phyloP scores from a whole-genome alignment of 1,140 invertebrate species.

The Triops longicaudatus region DNA sequence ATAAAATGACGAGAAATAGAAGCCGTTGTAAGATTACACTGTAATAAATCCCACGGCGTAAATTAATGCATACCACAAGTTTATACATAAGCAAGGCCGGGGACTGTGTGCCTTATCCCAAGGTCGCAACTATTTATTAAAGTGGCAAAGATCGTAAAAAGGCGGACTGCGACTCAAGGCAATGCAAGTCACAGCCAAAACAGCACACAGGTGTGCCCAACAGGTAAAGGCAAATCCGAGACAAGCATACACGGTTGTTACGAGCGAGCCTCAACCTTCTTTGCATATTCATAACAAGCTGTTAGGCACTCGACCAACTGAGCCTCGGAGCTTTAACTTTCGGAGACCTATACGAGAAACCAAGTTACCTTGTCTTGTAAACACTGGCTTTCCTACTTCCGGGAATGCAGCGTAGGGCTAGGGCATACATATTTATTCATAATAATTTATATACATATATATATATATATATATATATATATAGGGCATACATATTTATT shows the following conservation, averaged over 20 bases:
- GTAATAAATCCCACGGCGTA: background rate
- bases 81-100: background rate
- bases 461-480: too few species aligned
- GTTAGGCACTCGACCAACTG: background rate
- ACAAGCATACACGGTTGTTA: background rate
- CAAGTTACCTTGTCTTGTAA: background rate
- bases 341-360: background rate
- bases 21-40: background rate
- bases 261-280: background rate
- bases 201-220: background rate
- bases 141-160: background rate
- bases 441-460: too few species aligned
- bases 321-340: background rate
- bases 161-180: background rate
- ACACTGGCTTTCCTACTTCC: conserved; percentile 1
- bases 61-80: background rate
- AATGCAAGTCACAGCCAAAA: background rate
- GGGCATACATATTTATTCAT: background rate
- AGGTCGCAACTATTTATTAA: background rate
- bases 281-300: conserved; percentile 8
- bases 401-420: background rate
- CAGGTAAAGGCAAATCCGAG: background rate
- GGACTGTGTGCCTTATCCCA: background rate
- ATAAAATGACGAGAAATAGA: background rate
- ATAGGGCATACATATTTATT: background rate